Percentiles rank a stretch among this genome's conserved stretches.
Evolutionary conservation across 2,113 vertebrate genomes (phyloP).

Genomic region (Pomatorhinus ruficollis): DNA sequence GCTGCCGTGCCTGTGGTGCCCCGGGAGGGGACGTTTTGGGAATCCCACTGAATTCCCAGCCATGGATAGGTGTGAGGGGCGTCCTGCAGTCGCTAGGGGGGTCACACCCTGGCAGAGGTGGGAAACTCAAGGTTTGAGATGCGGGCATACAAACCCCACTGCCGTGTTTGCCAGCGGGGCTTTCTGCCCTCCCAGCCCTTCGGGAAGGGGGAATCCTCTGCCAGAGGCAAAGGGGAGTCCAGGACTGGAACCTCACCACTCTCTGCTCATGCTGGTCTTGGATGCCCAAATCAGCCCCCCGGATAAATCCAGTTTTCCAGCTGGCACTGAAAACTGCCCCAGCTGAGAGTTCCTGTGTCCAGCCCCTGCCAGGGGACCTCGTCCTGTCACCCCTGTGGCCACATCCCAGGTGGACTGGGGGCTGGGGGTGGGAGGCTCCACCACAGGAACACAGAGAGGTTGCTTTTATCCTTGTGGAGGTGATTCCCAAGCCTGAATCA

Average conservation of each 20-base stretch:
- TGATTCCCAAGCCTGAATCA: neutral
- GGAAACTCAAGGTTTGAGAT: neutral
- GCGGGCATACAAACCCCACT: neutral
- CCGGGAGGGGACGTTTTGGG: neutral
- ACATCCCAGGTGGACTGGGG: rapidly evolving
- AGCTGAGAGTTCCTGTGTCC: neutral
- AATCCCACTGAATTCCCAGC: neutral
- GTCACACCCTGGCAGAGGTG: neutral
- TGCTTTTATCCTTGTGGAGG: neutral
- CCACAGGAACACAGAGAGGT: neutral
- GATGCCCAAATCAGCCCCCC: neutral
- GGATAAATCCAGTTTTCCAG: neutral
- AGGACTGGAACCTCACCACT: neutral
- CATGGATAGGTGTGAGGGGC: neutral
- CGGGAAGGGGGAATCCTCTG: neutral
- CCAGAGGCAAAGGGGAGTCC: neutral
- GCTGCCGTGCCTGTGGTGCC: neutral
- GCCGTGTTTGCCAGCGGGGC: neutral
- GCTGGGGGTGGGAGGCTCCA: neutral
- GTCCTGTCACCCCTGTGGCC: neutral
- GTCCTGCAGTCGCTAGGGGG: neutral
- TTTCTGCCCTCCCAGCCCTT: neutral
- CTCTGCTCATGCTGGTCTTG: neutral
- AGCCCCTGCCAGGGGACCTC: neutral
- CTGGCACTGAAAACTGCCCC: neutral